Percentiles rank a stretch among this genome's conserved stretches.
phyloP scores from a whole-genome alignment of 2,888 invertebrate genomes.

The Geophilus truncorum region DNA sequence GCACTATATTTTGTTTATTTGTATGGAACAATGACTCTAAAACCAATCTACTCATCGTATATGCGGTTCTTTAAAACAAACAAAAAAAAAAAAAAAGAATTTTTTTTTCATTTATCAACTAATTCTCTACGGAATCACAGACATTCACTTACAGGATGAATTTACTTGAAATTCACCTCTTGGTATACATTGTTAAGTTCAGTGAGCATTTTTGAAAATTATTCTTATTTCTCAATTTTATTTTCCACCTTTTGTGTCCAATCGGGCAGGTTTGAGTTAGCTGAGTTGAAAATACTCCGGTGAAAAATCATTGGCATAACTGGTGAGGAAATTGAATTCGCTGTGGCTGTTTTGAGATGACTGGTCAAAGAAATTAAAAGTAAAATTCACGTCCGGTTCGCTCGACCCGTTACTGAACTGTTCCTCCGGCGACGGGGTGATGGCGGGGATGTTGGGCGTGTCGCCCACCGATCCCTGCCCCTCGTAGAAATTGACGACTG shows the following conservation, averaged over 20 bases:
- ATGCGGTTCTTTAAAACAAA: not conserved
- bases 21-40: not conserved
- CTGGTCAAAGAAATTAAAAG: conserved; percentile 41
- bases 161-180: not conserved
- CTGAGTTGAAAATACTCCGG: conserved; percentile 82
- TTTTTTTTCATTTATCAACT: not conserved
- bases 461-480: conserved; percentile 33
- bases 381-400: conserved; percentile 40
- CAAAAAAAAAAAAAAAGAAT: not conserved
- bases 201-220: not conserved
- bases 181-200: conserved; percentile 27
- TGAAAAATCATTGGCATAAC: conserved; percentile 84
- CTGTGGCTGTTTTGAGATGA: conserved; percentile 45
- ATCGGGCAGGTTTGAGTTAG: conserved; percentile 47
- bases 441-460: conserved; percentile 34
- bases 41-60: not conserved
- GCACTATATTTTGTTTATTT: not conserved
- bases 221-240: not conserved
- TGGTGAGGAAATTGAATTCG: conserved; percentile 88
- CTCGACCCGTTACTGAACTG: conserved; percentile 36
- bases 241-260: not conserved
- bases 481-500: conserved; percentile 29
- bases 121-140: conserved; percentile 34
- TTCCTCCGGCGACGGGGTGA: conserved; percentile 35
- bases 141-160: conserved; percentile 29